Evolutionary conservation across 2,797 vertebrate species (phyloP).

Genomic region (Sylvia borin): DNA sequence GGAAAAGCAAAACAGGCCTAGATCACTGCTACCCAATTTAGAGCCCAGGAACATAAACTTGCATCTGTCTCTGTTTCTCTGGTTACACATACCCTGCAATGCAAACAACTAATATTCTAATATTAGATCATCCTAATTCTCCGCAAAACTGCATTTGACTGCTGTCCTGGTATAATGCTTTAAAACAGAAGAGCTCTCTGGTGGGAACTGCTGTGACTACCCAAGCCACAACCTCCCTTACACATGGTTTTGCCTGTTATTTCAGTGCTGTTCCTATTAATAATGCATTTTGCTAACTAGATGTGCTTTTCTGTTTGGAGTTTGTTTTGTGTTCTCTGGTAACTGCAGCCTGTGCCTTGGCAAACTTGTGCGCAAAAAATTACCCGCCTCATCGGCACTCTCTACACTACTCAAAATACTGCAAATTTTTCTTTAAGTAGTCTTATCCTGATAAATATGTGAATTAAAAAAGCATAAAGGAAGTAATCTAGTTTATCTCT

Average conservation of each 20-base stretch:
- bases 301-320: background rate
- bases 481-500: background rate
- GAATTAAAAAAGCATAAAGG: background rate
- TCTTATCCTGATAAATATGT: background rate
- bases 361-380: background rate
- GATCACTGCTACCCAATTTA: background rate
- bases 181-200: background rate
- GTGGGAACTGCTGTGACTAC: background rate
- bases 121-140: background rate
- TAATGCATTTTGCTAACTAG: background rate
- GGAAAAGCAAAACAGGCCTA: background rate
- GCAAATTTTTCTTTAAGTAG: background rate
- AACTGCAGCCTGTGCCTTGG: background rate
- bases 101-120: background rate
- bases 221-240: background rate
- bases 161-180: background rate
- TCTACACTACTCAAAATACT: background rate
- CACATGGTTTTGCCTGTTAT: background rate
- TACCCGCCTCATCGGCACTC: rapidly evolving
- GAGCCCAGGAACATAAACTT: background rate
- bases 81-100: background rate
- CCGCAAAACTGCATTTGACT: background rate
- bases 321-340: constrained; percentile 34
- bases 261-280: background rate
- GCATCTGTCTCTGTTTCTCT: background rate